Base-by-base conservation (phyloP, 1,140 invertebrate genomes). In the Ephestia elutella region DNA sequence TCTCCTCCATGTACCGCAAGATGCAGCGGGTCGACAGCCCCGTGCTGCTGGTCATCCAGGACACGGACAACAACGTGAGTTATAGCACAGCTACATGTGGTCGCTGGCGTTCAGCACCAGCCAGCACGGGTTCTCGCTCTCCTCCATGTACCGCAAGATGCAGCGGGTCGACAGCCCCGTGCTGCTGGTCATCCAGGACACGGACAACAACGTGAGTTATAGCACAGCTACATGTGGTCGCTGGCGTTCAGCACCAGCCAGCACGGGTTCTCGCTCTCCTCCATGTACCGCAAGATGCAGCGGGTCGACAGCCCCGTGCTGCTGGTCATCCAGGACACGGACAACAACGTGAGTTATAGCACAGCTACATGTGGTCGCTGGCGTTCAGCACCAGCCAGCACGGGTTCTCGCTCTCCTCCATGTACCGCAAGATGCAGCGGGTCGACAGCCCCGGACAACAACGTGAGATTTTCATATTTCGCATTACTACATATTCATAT, bases 141-240 rank as follows among this genome's bases (percentile, higher is more conserved):
- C 97, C 84, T 98, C 96, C 56, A 93, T 99, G 89, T 99, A 99
- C 89, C 91, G 98, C 75, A 97, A 97, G 86, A 97, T 98, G 96
- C 92, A 92, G 60, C 93, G 94, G 72, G 89, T 97, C 60, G 97
- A 99, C 83, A 96, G 94, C 75, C 97, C 97, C 2, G 94, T 98
- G 66, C 90, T 99, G 21, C 91, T 99, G 71, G 94, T 98, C 68
- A 96, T 99, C 78, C 93, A 97, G 90, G 97, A 99, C 87, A 98
- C 97, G 0, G 93, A 96, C 75, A 94, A 95, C 83, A 95, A 97
- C 87, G 96, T 98, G 78, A 94, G 77, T 75, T 50, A 8, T 50
- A 10, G 18, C 17, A 17, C 21, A 11, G 5, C 13, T 38, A 38
- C 8, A 38, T 38, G 54, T 99, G 98, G 98, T 95, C 94, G 15